A percentile compares a stretch with the other conserved stretches of the same genome.
These are phyloP conservation scores for Camelus bactrianus DNA, from an alignment of 2,113 vertebrate species.

Conservation along the genomic window DNA sequence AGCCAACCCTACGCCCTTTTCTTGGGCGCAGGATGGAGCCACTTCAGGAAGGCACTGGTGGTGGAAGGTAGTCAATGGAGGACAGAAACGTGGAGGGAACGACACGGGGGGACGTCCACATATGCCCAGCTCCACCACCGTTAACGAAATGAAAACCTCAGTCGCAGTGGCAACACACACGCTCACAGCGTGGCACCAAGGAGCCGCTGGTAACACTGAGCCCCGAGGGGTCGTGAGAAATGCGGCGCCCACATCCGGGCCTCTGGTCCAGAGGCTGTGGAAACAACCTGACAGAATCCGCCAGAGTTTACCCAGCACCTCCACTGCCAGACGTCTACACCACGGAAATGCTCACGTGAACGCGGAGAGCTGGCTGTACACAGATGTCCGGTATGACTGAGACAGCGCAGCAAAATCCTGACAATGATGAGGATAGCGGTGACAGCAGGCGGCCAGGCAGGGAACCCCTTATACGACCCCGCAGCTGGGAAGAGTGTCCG, in stretches of 20 bases:
- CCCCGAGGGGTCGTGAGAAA: fast-evolving
- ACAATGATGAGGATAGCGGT: too few species aligned
- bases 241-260: fast-evolving
- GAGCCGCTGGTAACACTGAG: fast-evolving
- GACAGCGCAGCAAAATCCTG: too few species aligned
- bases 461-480: too few species aligned
- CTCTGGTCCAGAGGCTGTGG: background rate
- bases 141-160: background rate
- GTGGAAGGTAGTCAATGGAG: background rate
- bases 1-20: background rate
- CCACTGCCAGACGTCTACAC: background rate
- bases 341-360: too few species aligned
- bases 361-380: too few species aligned
- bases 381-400: too few species aligned
- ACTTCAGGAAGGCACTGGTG: background rate
- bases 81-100: background rate
- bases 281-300: background rate
- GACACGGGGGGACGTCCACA: too few species aligned
- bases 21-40: background rate
- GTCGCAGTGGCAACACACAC: fast-evolving
- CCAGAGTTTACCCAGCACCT: background rate
- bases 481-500: too few species aligned
- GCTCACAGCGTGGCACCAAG: background rate
- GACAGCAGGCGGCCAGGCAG: too few species aligned
- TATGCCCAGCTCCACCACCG: background rate